A percentile compares a stretch with the other conserved stretches of the same genome.
Evolutionary conservation across 2,797 vertebrate species (phyloP).

Genomic region (Mionectes olivaceus): DNA sequence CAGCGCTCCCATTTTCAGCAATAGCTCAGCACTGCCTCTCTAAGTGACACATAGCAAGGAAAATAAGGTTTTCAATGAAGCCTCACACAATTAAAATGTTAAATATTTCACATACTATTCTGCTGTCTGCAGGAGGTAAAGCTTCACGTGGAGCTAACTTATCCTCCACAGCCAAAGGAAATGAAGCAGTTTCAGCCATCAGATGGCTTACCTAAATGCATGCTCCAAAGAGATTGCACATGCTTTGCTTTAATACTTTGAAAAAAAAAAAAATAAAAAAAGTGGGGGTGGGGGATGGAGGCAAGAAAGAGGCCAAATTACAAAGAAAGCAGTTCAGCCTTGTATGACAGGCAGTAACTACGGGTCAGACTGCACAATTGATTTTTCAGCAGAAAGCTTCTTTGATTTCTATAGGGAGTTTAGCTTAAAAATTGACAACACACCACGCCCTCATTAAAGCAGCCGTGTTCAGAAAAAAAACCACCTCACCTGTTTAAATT

Average conservation of each 20-base stretch:
- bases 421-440: slow-evolving; percentile 20
- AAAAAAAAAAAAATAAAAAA: neutral
- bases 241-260: neutral
- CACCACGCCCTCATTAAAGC: neutral
- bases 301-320: neutral
- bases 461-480: neutral
- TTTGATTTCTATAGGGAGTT: slow-evolving; percentile 3
- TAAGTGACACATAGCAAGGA: slow-evolving; percentile 33
- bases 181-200: slow-evolving; percentile 38
- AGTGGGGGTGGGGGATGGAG: too few species aligned
- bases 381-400: neutral
- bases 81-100: slow-evolving; percentile 61
- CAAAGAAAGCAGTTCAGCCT: neutral
- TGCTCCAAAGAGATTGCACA: neutral
- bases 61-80: slow-evolving; percentile 64
- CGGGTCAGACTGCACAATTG: neutral
- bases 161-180: slow-evolving; percentile 26
- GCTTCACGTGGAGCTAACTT: slow-evolving; percentile 12
- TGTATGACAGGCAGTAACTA: neutral
- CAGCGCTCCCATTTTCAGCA: slow-evolving; percentile 32
- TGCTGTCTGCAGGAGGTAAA: slow-evolving; percentile 50
- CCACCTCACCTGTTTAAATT: neutral
- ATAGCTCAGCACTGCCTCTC: slow-evolving; percentile 9
- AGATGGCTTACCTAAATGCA: neutral
- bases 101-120: slow-evolving; percentile 64